phyloP scores from a whole-genome alignment of 2,888 invertebrate genomes.

The Salticus scenicus region DNA sequence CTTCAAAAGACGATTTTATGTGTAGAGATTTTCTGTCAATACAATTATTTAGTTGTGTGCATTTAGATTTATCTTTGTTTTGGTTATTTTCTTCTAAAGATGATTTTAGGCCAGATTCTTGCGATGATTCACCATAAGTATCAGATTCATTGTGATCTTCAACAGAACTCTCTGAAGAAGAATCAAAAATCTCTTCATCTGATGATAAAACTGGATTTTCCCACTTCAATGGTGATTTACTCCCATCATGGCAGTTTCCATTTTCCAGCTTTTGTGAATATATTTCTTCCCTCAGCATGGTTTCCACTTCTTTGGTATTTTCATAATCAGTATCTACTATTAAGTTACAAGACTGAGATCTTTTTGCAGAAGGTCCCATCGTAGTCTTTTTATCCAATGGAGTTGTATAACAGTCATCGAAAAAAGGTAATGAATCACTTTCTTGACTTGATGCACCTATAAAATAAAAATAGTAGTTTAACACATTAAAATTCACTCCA shows the following conservation, averaged over 20 bases:
- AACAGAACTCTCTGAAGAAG: conserved; percentile 9
- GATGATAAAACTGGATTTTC: conserved; percentile 27
- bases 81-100: not conserved
- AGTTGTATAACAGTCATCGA: conserved; percentile 37
- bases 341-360: too few species aligned
- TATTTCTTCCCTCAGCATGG: not conserved
- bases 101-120: conserved; percentile 7
- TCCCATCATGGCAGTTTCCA: not conserved
- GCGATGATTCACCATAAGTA: not conserved
- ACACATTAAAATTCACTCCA: too few species aligned
- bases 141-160: conserved; percentile 37
- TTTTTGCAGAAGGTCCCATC: not conserved
- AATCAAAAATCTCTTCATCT: conserved; percentile 40
- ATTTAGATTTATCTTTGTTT: not conserved
- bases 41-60: not conserved
- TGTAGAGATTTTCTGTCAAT: not conserved
- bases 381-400: not conserved
- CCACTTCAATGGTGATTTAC: conserved; percentile 32
- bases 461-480: not conserved
- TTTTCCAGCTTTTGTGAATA: not conserved
- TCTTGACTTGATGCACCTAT: not conserved
- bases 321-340: conserved; percentile 7
- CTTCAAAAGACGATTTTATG: not conserved
- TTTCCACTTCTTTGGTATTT: not conserved
- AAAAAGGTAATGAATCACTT: conserved; percentile 31